Base-by-base conservation (phyloP, 2,113 vertebrate genomes). In the Chamaea fasciata region DNA sequence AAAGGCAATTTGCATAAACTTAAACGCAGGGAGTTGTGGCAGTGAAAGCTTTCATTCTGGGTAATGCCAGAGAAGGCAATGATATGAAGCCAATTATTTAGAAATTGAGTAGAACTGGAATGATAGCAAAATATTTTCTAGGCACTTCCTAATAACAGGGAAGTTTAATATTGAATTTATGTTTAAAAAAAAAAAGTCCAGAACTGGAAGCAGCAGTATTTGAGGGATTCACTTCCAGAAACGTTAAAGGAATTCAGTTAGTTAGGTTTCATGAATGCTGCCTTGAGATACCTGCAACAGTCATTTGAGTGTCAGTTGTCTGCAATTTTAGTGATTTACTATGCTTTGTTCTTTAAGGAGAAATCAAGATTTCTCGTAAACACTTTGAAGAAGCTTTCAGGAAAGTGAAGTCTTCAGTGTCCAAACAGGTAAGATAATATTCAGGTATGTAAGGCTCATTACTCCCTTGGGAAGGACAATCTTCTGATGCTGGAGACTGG, bases 321-420 rank as follows among this genome's bases (percentile, higher is more conserved):
- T 87, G 63, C 37, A 52, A 7, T 31, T 69, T 50, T 41, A 76
- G 22, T 82, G 50, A 88, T 24, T 64, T 50, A 12, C 83, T 90
- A 6, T 81, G 28, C 33, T 94, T 50, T 83, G 16, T 86, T 95
- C 65, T 96, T 82, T 87, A 96, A 86, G 96, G 95, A 52, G 96
- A 98, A 89, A 98, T 99, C 94, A 98, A 92, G 87, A 97, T 99
- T 78, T 97, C 97, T 96, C 96, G 23, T 92, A 96, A 97, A 80
- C 98, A 99, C 93, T 99, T 99, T 75, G 98, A 99, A 89, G 98
- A 98, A 31, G 99, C 99, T 90, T 99, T 99, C 77, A 98, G 90
- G 95, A 99, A 99, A 97, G 98, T 99, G 52, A 98, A 98, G 33
- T 98, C 99, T 15, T 99, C 99, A 5, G 96, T 99, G 60, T 99